phyloP scores from a whole-genome alignment of 2,113 vertebrate species.

The Falco punctatus region DNA sequence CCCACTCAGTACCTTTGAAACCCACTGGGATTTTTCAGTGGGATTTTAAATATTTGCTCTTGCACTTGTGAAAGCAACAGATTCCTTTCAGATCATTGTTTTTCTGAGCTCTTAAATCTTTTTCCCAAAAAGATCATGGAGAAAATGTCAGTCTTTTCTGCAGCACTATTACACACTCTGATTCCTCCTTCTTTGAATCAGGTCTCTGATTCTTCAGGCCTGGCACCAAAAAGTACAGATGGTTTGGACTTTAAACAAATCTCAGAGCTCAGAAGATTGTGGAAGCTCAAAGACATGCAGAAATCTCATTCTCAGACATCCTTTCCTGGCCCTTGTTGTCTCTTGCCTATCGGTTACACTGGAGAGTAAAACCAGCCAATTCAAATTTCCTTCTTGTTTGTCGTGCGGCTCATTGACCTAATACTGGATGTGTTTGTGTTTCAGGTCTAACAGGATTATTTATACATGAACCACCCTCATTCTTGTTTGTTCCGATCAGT shows the following conservation, averaged over 20 bases:
- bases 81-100: neutral
- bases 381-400: neutral
- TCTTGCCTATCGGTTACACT: accelerated
- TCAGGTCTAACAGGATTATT: neutral
- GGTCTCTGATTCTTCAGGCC: neutral
- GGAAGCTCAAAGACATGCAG: neutral
- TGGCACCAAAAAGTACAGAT: neutral
- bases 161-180: neutral
- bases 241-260: neutral
- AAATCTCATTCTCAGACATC: neutral
- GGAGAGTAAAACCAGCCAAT: neutral
- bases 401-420: neutral
- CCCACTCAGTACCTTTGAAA: neutral
- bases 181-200: neutral
- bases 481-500: neutral
- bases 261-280: neutral
- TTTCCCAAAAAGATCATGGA: neutral
- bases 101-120: neutral
- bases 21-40: neutral
- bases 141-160: neutral
- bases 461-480: neutral
- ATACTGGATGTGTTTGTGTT: neutral
- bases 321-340: neutral
- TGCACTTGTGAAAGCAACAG: neutral
- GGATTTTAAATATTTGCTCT: neutral